Evolutionary conservation across 2,113 vertebrate species (phyloP), one percentile per base, ranked within the genome.

Genomic region (Plestiodon gilberti): DNA sequence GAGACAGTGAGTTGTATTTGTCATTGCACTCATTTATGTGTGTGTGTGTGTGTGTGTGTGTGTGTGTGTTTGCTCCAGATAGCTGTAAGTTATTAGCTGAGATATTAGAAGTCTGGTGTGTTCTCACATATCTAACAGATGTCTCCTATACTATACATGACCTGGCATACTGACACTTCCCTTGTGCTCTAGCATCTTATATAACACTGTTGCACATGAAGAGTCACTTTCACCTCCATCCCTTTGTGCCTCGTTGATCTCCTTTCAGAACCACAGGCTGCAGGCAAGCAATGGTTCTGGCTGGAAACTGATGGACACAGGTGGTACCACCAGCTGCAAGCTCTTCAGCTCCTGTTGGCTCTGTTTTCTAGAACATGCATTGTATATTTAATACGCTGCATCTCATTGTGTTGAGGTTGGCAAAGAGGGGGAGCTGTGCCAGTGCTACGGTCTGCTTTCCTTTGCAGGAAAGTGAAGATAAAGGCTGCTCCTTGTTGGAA

Each of bases 321-420:
- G 94, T 95, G 93, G 93, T 91, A 95, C 87, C 90, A 90, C 91
- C 93, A 95, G 92, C 94, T 95, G 93, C 93, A 95, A 93, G 93
- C 91, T 94, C 90, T 93, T 95, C 88, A 91, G 86, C 83, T 93
- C 86, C 92, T 0, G 9, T 92, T 95, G 90, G 92, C 92, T 93
- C 48, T 88, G 78, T 78, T 92, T 90, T 88, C 75, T 87, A 86
- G 79, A 93, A 89, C 93, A 94, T 74, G 80, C 73, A 80, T 65
- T 93, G 88, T 87, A 81, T 90, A 84, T 92, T 92, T 91, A 93
- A 92, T 93, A 86, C 80, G 86, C 89, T 3, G 25, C 89, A 89
- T 89, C 89, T 90, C 43, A 10, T 84, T 81, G 83, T 81, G 88
- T 43, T 88, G 91, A 89, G 70, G 61, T 14, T 75, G 71, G 62